Evolutionary conservation across 2,797 vertebrate genomes (phyloP).

Genomic region (Ptychobarbus kaznakovi): DNA sequence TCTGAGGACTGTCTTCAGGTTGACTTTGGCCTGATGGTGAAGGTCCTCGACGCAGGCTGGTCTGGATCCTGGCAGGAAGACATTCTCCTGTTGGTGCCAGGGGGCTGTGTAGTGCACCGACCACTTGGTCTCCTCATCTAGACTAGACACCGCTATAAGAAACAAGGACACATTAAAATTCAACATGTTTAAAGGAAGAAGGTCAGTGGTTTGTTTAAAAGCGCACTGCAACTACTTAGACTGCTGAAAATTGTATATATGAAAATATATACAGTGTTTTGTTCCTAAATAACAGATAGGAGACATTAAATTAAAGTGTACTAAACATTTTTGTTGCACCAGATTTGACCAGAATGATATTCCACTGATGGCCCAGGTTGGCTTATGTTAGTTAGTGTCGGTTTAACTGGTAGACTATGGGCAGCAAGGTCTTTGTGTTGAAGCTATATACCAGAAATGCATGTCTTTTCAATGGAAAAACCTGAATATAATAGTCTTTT

Average conservation of each 20-base stretch:
- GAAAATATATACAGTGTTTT: background rate
- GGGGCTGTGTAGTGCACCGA: conserved; percentile 92
- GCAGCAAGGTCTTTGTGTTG: background rate
- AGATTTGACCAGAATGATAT: background rate
- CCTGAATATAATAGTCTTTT: background rate
- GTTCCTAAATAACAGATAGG: background rate
- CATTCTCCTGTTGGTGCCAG: conserved; percentile 90
- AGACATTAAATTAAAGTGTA: background rate
- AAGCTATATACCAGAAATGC: background rate
- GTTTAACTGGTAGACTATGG: background rate
- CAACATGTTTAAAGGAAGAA: background rate
- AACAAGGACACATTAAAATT: conserved; percentile 33
- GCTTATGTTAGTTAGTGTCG: background rate
- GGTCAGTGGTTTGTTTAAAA: conserved; percentile 15
- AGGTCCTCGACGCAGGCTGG: conserved; percentile 85
- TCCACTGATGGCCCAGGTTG: background rate
- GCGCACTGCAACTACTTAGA: background rate
- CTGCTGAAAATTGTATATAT: background rate
- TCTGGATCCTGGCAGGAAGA: conserved; percentile 85
- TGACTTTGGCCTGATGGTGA: conserved; percentile 86
- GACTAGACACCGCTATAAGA: conserved; percentile 84
- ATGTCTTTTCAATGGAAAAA: background rate
- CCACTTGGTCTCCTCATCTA: conserved; percentile 92
- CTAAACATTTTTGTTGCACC: background rate
- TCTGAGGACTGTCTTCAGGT: conserved; percentile 87